A percentile compares a stretch with the other conserved stretches of the same genome.
Evolutionary conservation across 2,797 vertebrate genomes (phyloP).

Genomic region (Cephalopachus bancanus): DNA sequence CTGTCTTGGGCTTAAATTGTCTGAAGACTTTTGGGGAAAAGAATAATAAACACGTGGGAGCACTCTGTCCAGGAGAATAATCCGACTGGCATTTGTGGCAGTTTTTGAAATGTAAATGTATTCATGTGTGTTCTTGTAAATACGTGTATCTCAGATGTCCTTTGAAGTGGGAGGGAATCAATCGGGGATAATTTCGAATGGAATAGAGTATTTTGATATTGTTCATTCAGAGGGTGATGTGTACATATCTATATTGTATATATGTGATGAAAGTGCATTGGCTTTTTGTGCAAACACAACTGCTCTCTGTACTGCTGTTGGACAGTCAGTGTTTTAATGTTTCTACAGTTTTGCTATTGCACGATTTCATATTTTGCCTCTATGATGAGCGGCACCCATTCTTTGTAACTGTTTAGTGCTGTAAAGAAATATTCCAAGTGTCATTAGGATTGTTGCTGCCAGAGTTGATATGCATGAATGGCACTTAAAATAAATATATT

Average conservation of each 20-base stretch:
- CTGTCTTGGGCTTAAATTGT: conserved; percentile 67
- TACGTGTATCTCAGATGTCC: conserved; percentile 95
- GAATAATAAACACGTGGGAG: conserved; percentile 68
- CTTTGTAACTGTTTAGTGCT: conserved; percentile 97
- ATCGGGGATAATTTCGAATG: conserved; percentile 90
- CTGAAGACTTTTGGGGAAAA: conserved; percentile 63
- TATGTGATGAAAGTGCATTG: conserved; percentile 96
- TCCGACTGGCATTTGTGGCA: conserved; percentile 94
- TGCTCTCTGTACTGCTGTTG: conserved; percentile 96
- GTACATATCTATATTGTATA: conserved; percentile 99
- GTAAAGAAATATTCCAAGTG: conserved; percentile 96
- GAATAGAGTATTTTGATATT: conserved; percentile 98
- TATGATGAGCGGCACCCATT: conserved; percentile 94
- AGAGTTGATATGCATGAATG: conserved; percentile 98
- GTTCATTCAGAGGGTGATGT: conserved; percentile 95
- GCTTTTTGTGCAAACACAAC: conserved; percentile 96
- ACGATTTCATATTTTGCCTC: conserved; percentile 97
- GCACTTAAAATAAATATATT: conserved; percentile 97
- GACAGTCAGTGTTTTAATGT: conserved; percentile 98
- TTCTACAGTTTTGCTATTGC: conserved; percentile 96
- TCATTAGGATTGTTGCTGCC: conserved; percentile 96
- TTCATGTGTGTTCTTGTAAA: conserved; percentile 96
- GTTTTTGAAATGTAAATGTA: conserved; percentile 95
- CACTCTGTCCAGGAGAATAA: conserved; percentile 84
- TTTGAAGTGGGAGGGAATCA: conserved; percentile 90